Evolutionary conservation across 2,113 vertebrate species (phyloP), one percentile per base, ranked within the genome.

Genomic region (Chrysemys picta): DNA sequence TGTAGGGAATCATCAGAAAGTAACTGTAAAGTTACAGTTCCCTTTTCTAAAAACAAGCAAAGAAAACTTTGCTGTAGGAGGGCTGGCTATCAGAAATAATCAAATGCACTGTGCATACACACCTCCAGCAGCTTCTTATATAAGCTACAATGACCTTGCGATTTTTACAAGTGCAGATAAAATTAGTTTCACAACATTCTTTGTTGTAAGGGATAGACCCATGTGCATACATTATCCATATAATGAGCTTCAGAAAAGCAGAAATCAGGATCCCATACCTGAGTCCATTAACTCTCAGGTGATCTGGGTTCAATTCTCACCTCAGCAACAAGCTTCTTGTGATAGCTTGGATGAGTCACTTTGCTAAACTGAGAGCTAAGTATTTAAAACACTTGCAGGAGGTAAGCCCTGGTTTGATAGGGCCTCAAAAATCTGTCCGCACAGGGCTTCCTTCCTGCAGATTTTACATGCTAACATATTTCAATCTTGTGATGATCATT

Each of bases 1-100:
- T 35, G 7, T 27, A 82, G 9, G 54, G 6, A 79, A 2, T n/a
- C 50, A 47, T 80, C 80, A 2, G 52, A 65, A 93, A 57, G 4
- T 0, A 0, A 65, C 59, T 31, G 35, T 0, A 3, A 38, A 76
- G 59, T 2, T 76, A 9, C 25, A 22, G 49, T 11, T 45, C 5
- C 45, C 49, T 79, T 89, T 89, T n/a, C 5, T 79, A 82, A 88
- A 88, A 22, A 80, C 89, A 31, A 38, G 87, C 80, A 4, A 45
- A 50, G 89, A 75, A 93, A 91, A 3, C 0, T 42, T 85, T n/a
- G 5, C 54, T n/a, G 22, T 53, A 50, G 54, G 17, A 10, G 11
- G 16, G 10, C 2, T 35, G 35, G 88, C 89, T 82, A 17, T 93
- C 82, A 88, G 49, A 45, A 78, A 45, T 53, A 78, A 72, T 10